phyloP scores from a whole-genome alignment of 1,140 invertebrate genomes.

The Achroia grisella region DNA sequence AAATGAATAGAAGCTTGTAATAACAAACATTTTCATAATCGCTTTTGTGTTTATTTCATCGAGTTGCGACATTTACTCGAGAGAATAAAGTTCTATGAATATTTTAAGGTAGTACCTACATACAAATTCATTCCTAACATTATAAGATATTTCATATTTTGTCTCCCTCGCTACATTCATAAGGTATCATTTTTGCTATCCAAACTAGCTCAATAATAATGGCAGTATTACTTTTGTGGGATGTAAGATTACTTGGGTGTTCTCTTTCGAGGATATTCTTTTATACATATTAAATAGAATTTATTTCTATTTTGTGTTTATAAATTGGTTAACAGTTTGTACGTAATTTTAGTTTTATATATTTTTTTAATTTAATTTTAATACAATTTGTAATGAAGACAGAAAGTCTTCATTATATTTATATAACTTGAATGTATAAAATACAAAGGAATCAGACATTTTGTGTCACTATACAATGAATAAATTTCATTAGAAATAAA shows the following conservation, averaged over 20 bases:
- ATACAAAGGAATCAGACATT: no score
- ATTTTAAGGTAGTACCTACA: constrained; percentile 33
- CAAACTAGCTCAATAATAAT: constrained; percentile 20
- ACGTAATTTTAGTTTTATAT: no score
- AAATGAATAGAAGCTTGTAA: background rate
- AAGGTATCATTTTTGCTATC: no score
- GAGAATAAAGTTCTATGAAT: constrained; percentile 49
- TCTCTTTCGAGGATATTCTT: constrained; percentile 24
- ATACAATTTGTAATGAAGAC: no score
- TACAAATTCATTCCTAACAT: constrained; percentile 22
- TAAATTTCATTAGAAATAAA: no score
- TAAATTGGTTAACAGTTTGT: no score
- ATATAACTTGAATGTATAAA: no score
- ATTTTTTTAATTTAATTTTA: no score
- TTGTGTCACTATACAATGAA: no score
- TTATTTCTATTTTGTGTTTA: constrained; percentile 23
- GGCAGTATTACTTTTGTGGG: constrained; percentile 27
- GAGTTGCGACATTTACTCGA: constrained; percentile 25
- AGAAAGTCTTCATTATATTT: no score
- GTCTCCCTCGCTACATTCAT: background rate
- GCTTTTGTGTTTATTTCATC: constrained; percentile 30
- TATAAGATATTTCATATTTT: constrained; percentile 15
- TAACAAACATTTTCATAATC: constrained; percentile 30
- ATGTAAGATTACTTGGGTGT: constrained; percentile 21
- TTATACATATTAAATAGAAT: constrained; percentile 29